phyloP scores from a whole-genome alignment of 2,113 vertebrate genomes.

The Syngnathus scovelli region DNA sequence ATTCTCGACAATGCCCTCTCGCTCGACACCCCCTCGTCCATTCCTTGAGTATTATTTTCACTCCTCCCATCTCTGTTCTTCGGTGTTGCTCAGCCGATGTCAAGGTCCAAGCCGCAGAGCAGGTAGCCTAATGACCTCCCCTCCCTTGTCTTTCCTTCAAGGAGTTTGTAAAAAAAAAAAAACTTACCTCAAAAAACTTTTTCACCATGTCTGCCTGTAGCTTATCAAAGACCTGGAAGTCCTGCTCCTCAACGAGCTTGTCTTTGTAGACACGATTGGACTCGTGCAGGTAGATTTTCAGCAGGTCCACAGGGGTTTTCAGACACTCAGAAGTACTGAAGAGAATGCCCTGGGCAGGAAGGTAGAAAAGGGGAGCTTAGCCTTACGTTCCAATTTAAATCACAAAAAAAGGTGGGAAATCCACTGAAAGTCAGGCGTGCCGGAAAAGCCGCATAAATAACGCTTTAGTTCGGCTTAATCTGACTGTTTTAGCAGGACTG shows the following conservation, averaged over 20 bases:
- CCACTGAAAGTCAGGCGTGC: not conserved
- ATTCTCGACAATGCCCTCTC: conserved; percentile 41
- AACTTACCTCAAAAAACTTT: conserved; percentile 81
- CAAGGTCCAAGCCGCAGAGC: conserved; percentile 41
- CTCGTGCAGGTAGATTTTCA: conserved; percentile 87
- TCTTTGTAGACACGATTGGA: conserved; percentile 85
- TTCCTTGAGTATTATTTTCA: conserved; percentile 18
- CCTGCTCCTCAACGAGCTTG: conserved; percentile 81
- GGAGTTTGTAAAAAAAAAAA: conserved; percentile 36
- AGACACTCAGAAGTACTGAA: conserved; percentile 81
- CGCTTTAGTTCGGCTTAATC: not conserved
- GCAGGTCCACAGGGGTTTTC: conserved; percentile 73
- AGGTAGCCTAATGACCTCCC: conserved; percentile 49
- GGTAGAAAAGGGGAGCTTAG: conserved; percentile 9
- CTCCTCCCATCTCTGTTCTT: conserved; percentile 35
- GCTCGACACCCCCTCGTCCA: not conserved
- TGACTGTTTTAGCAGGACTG: not conserved
- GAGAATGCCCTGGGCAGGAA: conserved; percentile 76
- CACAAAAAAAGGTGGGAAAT: conserved; percentile 18
- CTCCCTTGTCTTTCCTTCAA: conserved; percentile 19
- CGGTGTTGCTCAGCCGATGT: conserved; percentile 46
- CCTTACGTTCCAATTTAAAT: conserved; percentile 33
- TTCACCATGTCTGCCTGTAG: conserved; percentile 78
- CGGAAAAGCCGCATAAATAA: not conserved
- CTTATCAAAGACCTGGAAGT: conserved; percentile 80